Evolutionary conservation across 2,113 vertebrate species (phyloP).

Genomic region (Zosterops pallidus): DNA sequence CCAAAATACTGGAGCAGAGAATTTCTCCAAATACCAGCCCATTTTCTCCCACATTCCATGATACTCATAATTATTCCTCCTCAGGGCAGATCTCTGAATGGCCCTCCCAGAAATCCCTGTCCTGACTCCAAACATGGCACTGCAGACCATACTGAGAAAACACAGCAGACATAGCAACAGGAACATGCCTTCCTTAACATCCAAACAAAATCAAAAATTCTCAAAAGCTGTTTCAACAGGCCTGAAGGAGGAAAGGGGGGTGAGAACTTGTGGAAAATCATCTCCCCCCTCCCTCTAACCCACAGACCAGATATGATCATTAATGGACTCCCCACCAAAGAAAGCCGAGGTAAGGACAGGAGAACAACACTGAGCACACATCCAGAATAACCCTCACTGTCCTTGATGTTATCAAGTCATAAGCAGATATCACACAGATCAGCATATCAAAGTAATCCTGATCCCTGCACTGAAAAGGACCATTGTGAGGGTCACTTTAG

Average conservation of each 20-base stretch:
- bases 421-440: not conserved
- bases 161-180: not conserved
- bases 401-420: not conserved
- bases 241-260: not conserved
- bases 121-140: not conserved
- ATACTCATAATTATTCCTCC: not conserved
- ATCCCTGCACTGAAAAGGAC: no score
- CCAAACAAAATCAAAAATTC: not conserved
- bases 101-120: not conserved
- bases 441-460: not conserved
- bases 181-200: not conserved
- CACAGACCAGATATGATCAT: not conserved
- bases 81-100: not conserved
- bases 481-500: not conserved
- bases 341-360: rapidly evolving
- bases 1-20: not conserved
- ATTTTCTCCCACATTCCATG: not conserved
- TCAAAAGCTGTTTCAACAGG: not conserved
- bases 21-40: not conserved
- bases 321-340: not conserved
- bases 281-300: not conserved
- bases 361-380: not conserved
- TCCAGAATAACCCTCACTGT: not conserved
- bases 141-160: not conserved
- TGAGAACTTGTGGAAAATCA: not conserved